Percentiles rank a stretch among this genome's conserved stretches.
These are phyloP conservation scores for Tipula vernalis DNA, from an alignment of 2,888 invertebrate genomes.

Conservation along the genomic window DNA sequence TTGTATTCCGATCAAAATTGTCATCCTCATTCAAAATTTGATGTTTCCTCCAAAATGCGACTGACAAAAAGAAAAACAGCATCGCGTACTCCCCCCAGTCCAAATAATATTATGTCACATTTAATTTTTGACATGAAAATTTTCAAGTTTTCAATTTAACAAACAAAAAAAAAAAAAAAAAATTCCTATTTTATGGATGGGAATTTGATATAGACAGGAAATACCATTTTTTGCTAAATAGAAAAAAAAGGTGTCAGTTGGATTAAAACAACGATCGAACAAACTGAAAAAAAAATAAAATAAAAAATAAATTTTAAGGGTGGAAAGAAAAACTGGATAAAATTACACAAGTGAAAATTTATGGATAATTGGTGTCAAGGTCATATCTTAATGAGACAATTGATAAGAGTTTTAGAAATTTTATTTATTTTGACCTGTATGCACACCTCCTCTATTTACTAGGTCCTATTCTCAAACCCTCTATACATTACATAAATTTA, in stretches of 20 bases:
- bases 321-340: background rate
- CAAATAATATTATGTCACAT: background rate
- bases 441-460: background rate
- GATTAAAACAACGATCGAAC: background rate
- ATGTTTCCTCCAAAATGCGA: background rate
- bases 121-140: background rate
- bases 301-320: background rate
- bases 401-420: background rate
- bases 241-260: background rate
- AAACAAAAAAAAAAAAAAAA: background rate
- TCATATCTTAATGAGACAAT: background rate
- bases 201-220: slow-evolving; percentile 4
- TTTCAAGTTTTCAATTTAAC: background rate
- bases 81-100: background rate
- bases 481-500: background rate
- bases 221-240: background rate
- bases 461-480: background rate
- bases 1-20: background rate
- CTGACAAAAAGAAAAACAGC: background rate
- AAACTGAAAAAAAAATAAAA: background rate
- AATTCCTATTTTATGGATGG: background rate
- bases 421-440: background rate
- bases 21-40: background rate
- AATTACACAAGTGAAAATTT: background rate
- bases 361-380: background rate